Percentiles rank a stretch among this genome's conserved stretches.
Evolutionary conservation across 2,113 vertebrate species (phyloP).

Genomic region (Cacatua alba): DNA sequence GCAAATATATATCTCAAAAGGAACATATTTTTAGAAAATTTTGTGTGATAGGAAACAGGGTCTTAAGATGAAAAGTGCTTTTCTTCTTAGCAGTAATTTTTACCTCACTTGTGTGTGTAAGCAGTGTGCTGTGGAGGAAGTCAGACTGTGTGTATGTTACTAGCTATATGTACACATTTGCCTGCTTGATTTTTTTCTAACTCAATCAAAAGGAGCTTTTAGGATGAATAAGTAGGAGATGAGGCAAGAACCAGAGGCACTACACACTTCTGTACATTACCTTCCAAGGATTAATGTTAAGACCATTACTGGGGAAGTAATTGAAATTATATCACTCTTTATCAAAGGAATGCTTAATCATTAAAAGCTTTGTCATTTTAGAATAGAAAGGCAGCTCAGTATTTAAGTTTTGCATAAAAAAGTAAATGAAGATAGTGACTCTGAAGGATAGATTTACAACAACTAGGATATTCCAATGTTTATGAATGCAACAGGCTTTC

Average conservation of each 20-base stretch:
- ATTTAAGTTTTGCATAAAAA: neutral
- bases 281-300: neutral
- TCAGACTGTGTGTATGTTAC: neutral
- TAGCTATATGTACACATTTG: neutral
- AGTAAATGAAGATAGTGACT: neutral
- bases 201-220: slow-evolving; percentile 21
- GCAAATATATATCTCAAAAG: slow-evolving; percentile 31
- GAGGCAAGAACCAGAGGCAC: neutral
- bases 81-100: slow-evolving; percentile 34
- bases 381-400: neutral
- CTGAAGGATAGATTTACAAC: neutral
- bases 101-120: slow-evolving; percentile 7
- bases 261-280: neutral
- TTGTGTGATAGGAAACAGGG: neutral
- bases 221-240: neutral
- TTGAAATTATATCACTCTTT: neutral
- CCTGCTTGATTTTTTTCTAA: neutral
- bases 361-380: neutral
- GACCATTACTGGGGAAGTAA: neutral
- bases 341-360: neutral
- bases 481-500: neutral
- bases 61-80: slow-evolving; percentile 24
- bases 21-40: slow-evolving; percentile 41
- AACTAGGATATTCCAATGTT: neutral
- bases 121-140: neutral